Evolutionary conservation across 2,113 vertebrate genomes (phyloP), one percentile per base, ranked within the genome.

Genomic region (Ochotona curzoniae): DNA sequence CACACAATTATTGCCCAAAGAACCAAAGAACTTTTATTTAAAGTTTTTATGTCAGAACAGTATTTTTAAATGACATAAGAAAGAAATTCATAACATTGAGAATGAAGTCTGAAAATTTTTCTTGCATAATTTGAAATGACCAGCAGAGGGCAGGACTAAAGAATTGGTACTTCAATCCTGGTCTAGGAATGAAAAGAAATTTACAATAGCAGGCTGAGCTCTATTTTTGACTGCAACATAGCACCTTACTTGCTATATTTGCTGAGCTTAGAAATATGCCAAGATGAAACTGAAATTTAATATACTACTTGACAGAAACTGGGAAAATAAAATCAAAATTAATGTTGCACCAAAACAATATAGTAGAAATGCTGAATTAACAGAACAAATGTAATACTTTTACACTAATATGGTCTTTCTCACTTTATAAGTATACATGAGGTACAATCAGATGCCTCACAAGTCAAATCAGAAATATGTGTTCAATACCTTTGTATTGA

Each of bases 131-230:
- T n/a, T 54, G 26, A 85, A 88, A 47, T 67, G 69, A 26, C 88
- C 96, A 94, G 95, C 74, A 96, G 95, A 95, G 94, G 95, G 92
- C 94, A 96, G 57, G 64, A 35, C 15, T 5, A 64, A 70, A 30
- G 35, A 75, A 2, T 25, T 26, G n/a, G 17, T 44, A 21, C 35
- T 51, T 26, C 5, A 21, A 93, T 64, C 20, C 25, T 35, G 51
- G 54, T 4, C 8, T 18, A 57, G 12, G 66, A 92, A 63, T 61
- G 35, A 93, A 30, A 79, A 92, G 44, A 87, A 88, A 87, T 21
- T 60, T 74, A 57, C 60, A 66, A 94, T 95, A 70, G 6, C 26
- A 93, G 81, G 38, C 30, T 80, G 26, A 78, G 67, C 35, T 93
- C 74, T 94, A 94, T 87, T 94, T 94, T 51, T 88, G 25, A 73